Evolutionary conservation across 2,888 invertebrate genomes (phyloP), one percentile per base, ranked within the genome.

Genomic region (Phengaris alcon): DNA sequence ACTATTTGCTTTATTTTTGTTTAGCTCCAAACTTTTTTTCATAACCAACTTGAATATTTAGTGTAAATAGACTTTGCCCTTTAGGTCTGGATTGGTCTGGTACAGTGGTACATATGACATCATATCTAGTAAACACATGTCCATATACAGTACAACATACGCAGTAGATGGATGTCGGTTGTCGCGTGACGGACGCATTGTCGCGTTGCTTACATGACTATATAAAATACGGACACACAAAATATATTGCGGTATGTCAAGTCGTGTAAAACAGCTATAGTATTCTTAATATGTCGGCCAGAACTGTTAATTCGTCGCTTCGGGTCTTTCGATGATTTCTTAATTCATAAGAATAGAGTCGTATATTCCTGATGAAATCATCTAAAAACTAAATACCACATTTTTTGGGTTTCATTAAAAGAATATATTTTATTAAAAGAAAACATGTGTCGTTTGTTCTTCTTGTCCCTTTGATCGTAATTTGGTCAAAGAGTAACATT

Each of bases 141-240:
- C 68, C 68, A 68, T 68, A 68, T 68, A 68, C 68, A 46, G 68
- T 46, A 46, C 68, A 46, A 44, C 6, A 68, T 68, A 46, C 68
- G 68, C 46, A 68, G 44, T 68, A 68, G 15, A 22, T 46, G 44
- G 13, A 12, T 55, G 13, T 4, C n/a, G 2, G 13, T 35, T 44
- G 44, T 68, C 46, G 46, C 35, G 68, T 68, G 44, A 46, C 68
- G 68, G 13, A 44, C 68, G 22, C 13, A 68, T n/a, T 68, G 46
- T 68, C 68, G n/a, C 46, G 46, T 46, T 68, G 68, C 46, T 46
- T 68, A 68, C 68, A 68, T 7, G 68, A 68, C 13, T 68, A 46
- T 68, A 46, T 68, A 46, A 46, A 68, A 68, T 68, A 68, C 68
- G 46, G 68, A 46, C 46, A 12, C 8, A 68, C 68, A 8, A 35